Evolutionary conservation across 2,888 invertebrate genomes (phyloP).

Genomic region (Phengaris arion): DNA sequence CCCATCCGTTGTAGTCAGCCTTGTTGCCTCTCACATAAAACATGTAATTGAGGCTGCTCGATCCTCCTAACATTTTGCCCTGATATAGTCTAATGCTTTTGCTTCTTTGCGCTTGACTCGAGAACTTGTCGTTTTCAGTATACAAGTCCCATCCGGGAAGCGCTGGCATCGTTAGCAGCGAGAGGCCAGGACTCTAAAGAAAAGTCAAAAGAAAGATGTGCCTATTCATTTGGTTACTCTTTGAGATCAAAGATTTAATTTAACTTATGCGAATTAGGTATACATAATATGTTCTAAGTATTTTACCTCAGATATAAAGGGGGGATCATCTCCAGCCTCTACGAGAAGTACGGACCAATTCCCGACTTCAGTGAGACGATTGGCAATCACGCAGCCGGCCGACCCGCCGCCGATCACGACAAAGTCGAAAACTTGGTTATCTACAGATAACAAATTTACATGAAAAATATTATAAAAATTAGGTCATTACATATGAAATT

Average conservation of each 20-base stretch:
- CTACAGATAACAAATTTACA: constrained; percentile 40
- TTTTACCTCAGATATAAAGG: constrained; percentile 45
- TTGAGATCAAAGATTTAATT: not conserved
- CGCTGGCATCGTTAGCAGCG: constrained; percentile 44
- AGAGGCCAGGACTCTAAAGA: constrained; percentile 52
- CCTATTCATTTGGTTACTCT: not conserved
- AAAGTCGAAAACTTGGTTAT: constrained; percentile 56
- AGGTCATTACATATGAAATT: too few species aligned
- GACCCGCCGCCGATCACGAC: constrained; percentile 64
- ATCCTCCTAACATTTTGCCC: constrained; percentile 83
- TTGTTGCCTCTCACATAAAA: constrained; percentile 82
- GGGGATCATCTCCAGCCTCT: constrained; percentile 81
- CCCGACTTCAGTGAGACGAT: constrained; percentile 81
- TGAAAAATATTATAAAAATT: too few species aligned
- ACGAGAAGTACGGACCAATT: constrained; percentile 83
- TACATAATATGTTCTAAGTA: not conserved
- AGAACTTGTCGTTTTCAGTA: constrained; percentile 49
- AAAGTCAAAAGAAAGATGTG: constrained; percentile 35
- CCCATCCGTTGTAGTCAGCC: constrained; percentile 84
- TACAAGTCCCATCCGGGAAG: constrained; percentile 53
- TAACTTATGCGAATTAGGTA: not conserved
- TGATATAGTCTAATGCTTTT: constrained; percentile 68
- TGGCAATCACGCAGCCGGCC: constrained; percentile 86
- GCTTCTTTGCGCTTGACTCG: constrained; percentile 48
- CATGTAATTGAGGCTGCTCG: constrained; percentile 83